These are phyloP conservation scores for Encarsia formosa DNA, from an alignment of 2,888 invertebrate genomes.

Conservation along the genomic window DNA sequence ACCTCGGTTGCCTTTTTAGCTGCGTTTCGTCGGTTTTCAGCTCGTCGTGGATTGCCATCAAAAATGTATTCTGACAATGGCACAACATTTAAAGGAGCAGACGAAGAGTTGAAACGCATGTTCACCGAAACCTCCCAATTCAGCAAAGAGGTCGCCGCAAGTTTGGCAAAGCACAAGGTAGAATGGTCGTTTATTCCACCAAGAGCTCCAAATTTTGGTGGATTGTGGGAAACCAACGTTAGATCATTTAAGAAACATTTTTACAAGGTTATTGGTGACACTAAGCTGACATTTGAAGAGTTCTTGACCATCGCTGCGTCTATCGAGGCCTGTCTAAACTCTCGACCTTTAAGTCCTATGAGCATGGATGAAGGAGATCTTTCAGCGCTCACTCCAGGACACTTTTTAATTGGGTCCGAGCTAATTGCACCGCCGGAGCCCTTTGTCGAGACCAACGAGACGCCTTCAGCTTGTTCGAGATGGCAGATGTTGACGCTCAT, in stretches of 20 bases:
- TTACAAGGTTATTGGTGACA: constrained; percentile 24
- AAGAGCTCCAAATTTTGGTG: constrained; percentile 33
- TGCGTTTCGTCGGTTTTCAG: not conserved
- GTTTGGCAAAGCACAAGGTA: not conserved
- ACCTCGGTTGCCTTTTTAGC: not conserved
- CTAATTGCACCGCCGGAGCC: constrained; percentile 5
- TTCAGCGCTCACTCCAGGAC: constrained; percentile 6
- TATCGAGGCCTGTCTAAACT: constrained; percentile 32
- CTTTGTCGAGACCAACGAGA: not conserved
- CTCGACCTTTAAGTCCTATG: constrained; percentile 24
- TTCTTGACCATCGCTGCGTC: constrained; percentile 26
- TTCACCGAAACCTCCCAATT: not conserved
- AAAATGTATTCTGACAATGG: not conserved
- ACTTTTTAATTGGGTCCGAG: constrained; percentile 8
- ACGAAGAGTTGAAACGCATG: not conserved
- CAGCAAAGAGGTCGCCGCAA: not conserved
- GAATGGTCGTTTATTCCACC: not conserved
- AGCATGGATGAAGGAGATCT: constrained; percentile 5
- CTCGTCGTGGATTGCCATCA: not conserved
- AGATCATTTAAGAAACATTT: constrained; percentile 34
- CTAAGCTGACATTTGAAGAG: constrained; percentile 29
- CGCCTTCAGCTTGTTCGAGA: not conserved
- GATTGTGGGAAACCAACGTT: constrained; percentile 35
- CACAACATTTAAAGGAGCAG: not conserved
- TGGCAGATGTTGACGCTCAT: not conserved